Base-by-base conservation (phyloP, 1,140 invertebrate genomes). In the Neodiprion fabricii region DNA sequence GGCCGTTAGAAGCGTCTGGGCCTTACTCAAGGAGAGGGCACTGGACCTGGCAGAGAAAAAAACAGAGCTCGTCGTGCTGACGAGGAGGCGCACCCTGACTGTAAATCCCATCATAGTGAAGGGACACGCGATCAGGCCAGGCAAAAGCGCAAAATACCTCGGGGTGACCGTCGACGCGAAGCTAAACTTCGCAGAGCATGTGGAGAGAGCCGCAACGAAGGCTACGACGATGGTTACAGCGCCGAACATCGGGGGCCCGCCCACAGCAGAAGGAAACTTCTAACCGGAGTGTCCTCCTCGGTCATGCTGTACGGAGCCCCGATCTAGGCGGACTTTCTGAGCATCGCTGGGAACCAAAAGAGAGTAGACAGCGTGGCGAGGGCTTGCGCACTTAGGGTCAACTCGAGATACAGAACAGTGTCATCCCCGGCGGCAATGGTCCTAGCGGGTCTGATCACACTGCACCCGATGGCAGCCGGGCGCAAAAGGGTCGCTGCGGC, bases 41-140 rank as follows among this genome's bases (percentile, higher is more conserved):
- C 47, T 50, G 69, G 40, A 72, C 17, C 21, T 78, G 40, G 74
- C 68, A 1, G 70, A 47, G 69, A 10, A 74, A n/a, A 78, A 81
- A 69, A 78, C 77, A 1, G 69, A 80, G 28, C 21, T 72, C 11
- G 53, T 81, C 0, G 7, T 77, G 9, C 66, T 78, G 11, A 65
- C 10, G 10, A 78, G 72, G 10, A 61, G 53, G 53, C 53, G n/a
- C 53, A 61, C 53, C 10, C 10, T 61, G 10, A 61, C 10, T 11
- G 53, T n/a, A 11, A 11, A 11, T 11, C 10, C 10, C 10, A 61
- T 61, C 10, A n/a, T 61, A 61, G 53, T n/a, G n/a, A 11, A 61
- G 10, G 53, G 53, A 11, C 10, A 61, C 10, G 53, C 10, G n/a
- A 61, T 61, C 53, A 11, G 10, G n/a, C 10, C 1, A 61, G n/a